A percentile compares a stretch with the other conserved stretches of the same genome.
Conservation (phyloP, 2,888 invertebrate species). For the Herminia tarsipennalis region DNA sequence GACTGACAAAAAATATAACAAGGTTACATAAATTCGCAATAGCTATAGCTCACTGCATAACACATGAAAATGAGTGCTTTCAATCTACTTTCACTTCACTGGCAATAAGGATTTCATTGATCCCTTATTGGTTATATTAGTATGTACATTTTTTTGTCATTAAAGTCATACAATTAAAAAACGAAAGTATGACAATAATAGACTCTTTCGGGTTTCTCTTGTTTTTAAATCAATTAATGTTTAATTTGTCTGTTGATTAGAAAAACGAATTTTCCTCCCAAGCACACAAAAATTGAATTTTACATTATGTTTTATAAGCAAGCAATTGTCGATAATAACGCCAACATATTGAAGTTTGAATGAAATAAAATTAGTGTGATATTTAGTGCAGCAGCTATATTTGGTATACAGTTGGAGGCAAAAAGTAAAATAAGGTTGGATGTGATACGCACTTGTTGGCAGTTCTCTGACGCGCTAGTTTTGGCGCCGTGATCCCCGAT, state of each 20-base stretch:
- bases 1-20: constrained; percentile 17
- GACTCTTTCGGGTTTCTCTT: too few relatives aligned
- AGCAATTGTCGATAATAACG: neutral
- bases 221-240: too few relatives aligned
- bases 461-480: constrained; percentile 86
- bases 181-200: too few relatives aligned
- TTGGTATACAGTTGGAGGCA: neutral
- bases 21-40: constrained; percentile 22
- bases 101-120: too few relatives aligned
- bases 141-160: too few relatives aligned
- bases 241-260: too few relatives aligned
- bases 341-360: constrained; percentile 2
- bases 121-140: too few relatives aligned
- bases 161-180: too few relatives aligned
- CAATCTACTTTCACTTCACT: constrained; percentile 11
- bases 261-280: too few relatives aligned
- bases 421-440: neutral
- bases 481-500: constrained; percentile 96
- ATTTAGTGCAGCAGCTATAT: constrained; percentile 13
- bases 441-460: constrained; percentile 70
- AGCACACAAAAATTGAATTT: too few relatives aligned
- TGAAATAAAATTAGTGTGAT: constrained; percentile 17
- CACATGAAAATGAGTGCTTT: neutral
- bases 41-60: constrained; percentile 10
- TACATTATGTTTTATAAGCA: too few relatives aligned